A percentile compares a stretch with the other conserved stretches of the same genome.
Evolutionary conservation across 2,888 invertebrate genomes (phyloP).

Genomic region (Mimachlamys varia): DNA sequence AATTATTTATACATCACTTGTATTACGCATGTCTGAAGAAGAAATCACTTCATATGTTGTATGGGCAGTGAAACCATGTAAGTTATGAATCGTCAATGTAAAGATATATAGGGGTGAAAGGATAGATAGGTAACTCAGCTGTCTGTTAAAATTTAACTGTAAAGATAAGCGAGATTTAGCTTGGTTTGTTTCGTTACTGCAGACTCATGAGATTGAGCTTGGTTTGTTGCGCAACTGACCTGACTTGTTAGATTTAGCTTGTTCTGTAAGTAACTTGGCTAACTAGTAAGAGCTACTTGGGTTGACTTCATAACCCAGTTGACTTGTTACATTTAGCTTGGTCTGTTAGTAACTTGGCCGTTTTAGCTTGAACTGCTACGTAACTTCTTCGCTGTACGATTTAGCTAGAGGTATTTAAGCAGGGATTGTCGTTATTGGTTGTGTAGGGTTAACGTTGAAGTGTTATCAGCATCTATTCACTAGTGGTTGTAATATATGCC

Average conservation of each 20-base stretch:
- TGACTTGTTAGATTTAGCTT: background rate
- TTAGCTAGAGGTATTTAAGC: background rate
- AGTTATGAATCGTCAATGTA: background rate
- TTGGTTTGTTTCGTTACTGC: no score
- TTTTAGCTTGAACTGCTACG: background rate
- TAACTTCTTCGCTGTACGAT: no score
- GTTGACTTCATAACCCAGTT: no score
- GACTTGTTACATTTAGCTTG: background rate
- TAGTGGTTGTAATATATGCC: background rate
- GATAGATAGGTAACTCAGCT: background rate
- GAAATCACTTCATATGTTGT: background rate
- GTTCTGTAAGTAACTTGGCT: no score
- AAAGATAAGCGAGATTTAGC: no score
- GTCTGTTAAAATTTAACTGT: background rate
- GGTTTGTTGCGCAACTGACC: background rate
- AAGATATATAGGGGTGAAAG: no score
- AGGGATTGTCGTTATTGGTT: conserved; percentile 4
- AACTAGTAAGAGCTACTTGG: no score
- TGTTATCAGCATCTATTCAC: background rate
- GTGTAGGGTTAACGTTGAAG: background rate
- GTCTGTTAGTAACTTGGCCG: background rate
- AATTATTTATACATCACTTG: background rate
- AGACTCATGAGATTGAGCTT: background rate
- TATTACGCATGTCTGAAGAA: background rate
- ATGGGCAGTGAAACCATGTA: background rate